A percentile compares a stretch with the other conserved stretches of the same genome.
Conservation (phyloP, 2,888 invertebrate species). For the Halictus ligatus region DNA sequence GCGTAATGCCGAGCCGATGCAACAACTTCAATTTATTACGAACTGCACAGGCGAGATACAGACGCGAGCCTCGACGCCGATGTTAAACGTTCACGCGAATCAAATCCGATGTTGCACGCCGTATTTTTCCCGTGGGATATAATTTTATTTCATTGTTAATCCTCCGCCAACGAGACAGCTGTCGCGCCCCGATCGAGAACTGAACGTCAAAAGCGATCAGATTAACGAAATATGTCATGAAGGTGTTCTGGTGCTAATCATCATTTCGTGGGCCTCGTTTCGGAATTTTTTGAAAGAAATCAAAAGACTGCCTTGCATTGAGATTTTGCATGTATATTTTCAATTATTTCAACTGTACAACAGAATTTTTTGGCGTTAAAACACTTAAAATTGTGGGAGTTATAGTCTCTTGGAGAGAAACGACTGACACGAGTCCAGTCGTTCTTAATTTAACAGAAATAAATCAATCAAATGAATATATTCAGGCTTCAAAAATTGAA, state of each 20-base stretch:
- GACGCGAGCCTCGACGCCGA: neutral
- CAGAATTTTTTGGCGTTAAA: no score
- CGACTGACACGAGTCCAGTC: no score
- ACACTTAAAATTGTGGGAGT: neutral
- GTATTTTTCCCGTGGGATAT: neutral
- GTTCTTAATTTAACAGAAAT: neutral
- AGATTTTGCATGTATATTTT: no score
- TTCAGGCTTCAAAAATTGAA: no score
- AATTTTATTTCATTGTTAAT: neutral
- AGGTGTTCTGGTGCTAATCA: neutral
- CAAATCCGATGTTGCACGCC: neutral
- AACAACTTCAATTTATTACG: slow-evolving; percentile 23
- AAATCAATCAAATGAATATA: no score
- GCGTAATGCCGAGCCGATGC: slow-evolving; percentile 33
- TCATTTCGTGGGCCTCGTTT: neutral
- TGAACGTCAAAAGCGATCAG: neutral
- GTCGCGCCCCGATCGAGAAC: neutral
- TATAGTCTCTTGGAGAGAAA: neutral
- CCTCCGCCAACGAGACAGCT: neutral
- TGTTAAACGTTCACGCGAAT: slow-evolving; percentile 3
- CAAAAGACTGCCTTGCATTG: no score
- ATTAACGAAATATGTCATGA: neutral
- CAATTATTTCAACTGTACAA: no score
- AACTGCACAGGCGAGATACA: neutral
- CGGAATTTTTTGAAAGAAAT: no score